phyloP scores from a whole-genome alignment of 2,797 vertebrate genomes.

The Falco novaeseelandiae region DNA sequence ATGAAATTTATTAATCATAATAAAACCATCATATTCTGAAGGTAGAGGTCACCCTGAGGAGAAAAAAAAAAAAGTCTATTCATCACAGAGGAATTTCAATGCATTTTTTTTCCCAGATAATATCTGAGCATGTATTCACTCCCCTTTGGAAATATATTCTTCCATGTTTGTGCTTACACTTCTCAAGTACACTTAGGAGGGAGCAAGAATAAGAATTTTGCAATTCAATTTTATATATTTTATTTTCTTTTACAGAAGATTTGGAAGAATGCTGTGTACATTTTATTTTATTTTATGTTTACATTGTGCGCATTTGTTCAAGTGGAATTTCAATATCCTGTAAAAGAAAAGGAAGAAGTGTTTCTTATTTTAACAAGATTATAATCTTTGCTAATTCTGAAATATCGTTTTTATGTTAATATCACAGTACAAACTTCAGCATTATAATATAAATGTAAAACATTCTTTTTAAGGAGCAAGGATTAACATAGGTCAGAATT shows the following conservation, averaged over 20 bases:
- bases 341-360: conserved; percentile 4
- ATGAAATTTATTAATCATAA: conserved; percentile 85
- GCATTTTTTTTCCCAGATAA: conserved; percentile 31
- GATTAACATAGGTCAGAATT: not conserved
- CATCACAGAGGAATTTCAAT: conserved; percentile 58
- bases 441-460: not conserved
- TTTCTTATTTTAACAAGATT: not conserved
- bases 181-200: not conserved
- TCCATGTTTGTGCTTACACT: conserved; percentile 14
- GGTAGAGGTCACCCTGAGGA: conserved; percentile 79
- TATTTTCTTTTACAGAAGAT: conserved; percentile 10
- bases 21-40: conserved; percentile 80
- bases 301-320: not conserved
- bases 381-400: not conserved
- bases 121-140: conserved; percentile 25
- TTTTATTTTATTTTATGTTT: not conserved
- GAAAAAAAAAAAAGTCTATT: conserved; percentile 39
- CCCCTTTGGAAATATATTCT: conserved; percentile 5
- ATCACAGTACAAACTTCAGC: not conserved
- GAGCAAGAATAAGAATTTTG: not conserved
- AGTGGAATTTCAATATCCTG: not conserved
- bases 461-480: not conserved
- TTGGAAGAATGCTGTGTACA: not conserved
- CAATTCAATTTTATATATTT: not conserved
- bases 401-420: not conserved